A percentile compares a stretch with the other conserved stretches of the same genome.
phyloP scores from a whole-genome alignment of 2,888 invertebrate species.

The Stratiomys singularior region DNA sequence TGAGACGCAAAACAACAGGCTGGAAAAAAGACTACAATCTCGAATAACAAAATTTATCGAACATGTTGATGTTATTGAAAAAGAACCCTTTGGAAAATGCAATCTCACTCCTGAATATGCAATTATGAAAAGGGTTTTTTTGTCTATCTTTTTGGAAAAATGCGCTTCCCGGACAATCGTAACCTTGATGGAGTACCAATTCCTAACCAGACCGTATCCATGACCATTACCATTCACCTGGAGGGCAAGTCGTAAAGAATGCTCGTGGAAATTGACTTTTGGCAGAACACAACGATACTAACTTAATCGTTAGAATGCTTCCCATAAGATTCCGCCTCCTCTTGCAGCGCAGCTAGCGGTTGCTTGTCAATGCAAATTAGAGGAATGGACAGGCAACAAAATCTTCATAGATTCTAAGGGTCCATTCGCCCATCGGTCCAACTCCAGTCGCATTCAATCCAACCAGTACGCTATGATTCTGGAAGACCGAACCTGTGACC shows the following conservation, averaged over 20 bases:
- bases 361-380: constrained; percentile 43
- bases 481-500: not conserved
- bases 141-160: no score
- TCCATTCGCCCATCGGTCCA: not conserved
- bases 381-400: constrained; percentile 22
- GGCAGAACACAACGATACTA: constrained; percentile 31
- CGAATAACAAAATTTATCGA: no score
- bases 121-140: no score
- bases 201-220: not conserved
- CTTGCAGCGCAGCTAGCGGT: no score
- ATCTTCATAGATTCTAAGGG: constrained; percentile 7
- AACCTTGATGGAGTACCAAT: not conserved
- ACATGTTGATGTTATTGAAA: not conserved
- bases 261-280: constrained; percentile 26
- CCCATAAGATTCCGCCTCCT: constrained; percentile 28
- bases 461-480: not conserved
- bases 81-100: not conserved
- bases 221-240: not conserved
- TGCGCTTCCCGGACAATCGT: no score
- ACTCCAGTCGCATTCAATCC: not conserved
- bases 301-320: constrained; percentile 39
- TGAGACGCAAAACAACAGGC: not conserved
- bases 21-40: not conserved
- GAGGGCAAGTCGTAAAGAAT: constrained; percentile 20
- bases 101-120: not conserved